Evolutionary conservation across 2,113 vertebrate genomes (phyloP).

Genomic region (Datnioides undecimradiatus): DNA sequence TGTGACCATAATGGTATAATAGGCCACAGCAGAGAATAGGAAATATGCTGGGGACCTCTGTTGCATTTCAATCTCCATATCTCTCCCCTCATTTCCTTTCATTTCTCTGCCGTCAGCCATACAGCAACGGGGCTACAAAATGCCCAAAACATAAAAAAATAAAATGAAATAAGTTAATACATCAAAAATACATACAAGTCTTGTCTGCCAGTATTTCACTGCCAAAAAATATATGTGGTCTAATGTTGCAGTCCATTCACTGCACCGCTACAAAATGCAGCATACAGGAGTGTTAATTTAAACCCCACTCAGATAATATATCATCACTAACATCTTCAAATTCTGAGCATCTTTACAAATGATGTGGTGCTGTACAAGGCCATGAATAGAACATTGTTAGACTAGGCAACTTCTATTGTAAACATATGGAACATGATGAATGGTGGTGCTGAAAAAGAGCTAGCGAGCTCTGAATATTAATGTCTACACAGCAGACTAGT

Average conservation of each 20-base stretch:
- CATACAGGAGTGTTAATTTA: too few relatives aligned
- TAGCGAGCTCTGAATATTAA: background rate
- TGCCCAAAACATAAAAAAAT: background rate
- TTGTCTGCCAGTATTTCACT: background rate
- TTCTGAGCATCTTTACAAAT: background rate
- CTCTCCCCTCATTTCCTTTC: background rate
- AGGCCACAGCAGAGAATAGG: background rate
- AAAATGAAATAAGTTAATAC: background rate
- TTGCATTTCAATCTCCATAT: background rate
- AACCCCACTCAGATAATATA: background rate
- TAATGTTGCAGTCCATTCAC: too few relatives aligned
- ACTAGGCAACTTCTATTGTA: background rate
- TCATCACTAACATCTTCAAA: background rate
- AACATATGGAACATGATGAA: background rate
- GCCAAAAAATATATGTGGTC: background rate
- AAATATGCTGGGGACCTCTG: background rate
- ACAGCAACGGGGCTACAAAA: background rate
- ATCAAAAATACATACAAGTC: background rate
- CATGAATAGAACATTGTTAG: background rate
- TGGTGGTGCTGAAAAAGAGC: background rate
- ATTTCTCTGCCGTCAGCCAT: background rate
- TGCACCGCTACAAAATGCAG: too few relatives aligned
- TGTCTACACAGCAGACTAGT: background rate
- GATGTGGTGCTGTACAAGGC: background rate
- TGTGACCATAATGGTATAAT: background rate